Evolutionary conservation across 1,140 invertebrate genomes (phyloP), one percentile per base, ranked within the genome.

Genomic region (Eumeta japonica): DNA sequence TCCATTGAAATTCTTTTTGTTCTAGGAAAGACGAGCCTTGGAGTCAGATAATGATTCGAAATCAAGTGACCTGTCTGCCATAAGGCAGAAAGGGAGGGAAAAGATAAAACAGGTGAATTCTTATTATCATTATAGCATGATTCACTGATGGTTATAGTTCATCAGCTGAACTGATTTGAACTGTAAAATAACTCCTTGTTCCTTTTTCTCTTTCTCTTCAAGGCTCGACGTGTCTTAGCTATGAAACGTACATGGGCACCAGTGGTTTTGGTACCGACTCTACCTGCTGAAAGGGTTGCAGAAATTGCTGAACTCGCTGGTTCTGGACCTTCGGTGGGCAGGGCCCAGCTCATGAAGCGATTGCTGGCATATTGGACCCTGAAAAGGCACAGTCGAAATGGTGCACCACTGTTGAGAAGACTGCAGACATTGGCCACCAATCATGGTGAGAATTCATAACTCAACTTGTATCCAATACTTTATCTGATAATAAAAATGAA

Each of bases 371-470:
- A 92, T 60, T 98, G 96, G 95, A 96, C 92, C 2, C 73, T 98
- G 2, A 98, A 98, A 64, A 64, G 96, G n/a, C 92, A 96, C 59
- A 90, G 90, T 39, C 71, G 96, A 31, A 97, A 97, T 76, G 97
- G 97, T 1, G 96, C 98, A 7, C 96, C 96, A 1, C 75, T 99
- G 16, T 63, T 99, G 15, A 68, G 95, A 39, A 76, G 96, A 13
- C 62, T 96, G 18, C 92, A 94, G 64, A 88, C 85, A 50, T 79
- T 85, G 0, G 72, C 78, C 2, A 72, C 75, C 1, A 67, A 78
- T 12, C 79, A 81, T 40, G 67, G 75, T 46, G 58, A 74, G 49
- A 30, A 10, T 10, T 13, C 20, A n/a, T n/a, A 24, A 7, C n/a
- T n/a, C 20, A 24, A n/a, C 20, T 24, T 7, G n/a, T 24, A 24